phyloP scores from a whole-genome alignment of 2,113 vertebrate genomes.

The Nothocercus julius region DNA sequence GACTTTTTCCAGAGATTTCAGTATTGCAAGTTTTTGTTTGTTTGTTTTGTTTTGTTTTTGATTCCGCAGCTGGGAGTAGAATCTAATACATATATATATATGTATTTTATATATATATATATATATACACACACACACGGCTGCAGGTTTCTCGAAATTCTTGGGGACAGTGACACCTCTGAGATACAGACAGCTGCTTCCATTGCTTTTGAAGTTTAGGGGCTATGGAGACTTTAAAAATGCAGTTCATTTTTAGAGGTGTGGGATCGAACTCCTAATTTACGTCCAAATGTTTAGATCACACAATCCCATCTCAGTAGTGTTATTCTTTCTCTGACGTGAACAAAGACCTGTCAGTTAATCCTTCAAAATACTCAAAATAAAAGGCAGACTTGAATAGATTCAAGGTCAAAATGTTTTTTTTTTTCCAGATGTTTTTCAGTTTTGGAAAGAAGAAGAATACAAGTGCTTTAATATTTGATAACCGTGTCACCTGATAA shows the following conservation, averaged over 20 bases:
- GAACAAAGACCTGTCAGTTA: neutral
- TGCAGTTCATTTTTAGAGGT: constrained; percentile 45
- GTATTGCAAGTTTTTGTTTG: neutral
- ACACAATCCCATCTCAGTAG: neutral
- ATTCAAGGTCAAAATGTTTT: neutral
- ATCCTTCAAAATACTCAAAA: constrained; percentile 26
- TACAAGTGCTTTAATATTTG: neutral
- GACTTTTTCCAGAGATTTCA: constrained; percentile 39
- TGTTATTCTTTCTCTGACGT: neutral
- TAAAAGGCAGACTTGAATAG: neutral
- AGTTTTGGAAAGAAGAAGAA: neutral
- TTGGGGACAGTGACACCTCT: neutral
- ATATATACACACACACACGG: fast-evolving
- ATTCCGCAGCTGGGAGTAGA: constrained; percentile 7
- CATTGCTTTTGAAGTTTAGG: constrained; percentile 57
- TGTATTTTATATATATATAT: too few species aligned
- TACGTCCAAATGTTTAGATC: neutral
- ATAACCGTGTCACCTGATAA: neutral
- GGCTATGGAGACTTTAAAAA: constrained; percentile 6
- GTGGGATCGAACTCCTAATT: neutral
- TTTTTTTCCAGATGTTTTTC: constrained; percentile 1
- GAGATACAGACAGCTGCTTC: constrained; percentile 29
- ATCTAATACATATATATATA: neutral
- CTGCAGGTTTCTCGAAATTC: neutral
- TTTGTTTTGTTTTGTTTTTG: constrained; percentile 57